These are phyloP conservation scores for Diachasma alloeum DNA, from an alignment of 1,140 invertebrate species.

Conservation along the genomic window DNA sequence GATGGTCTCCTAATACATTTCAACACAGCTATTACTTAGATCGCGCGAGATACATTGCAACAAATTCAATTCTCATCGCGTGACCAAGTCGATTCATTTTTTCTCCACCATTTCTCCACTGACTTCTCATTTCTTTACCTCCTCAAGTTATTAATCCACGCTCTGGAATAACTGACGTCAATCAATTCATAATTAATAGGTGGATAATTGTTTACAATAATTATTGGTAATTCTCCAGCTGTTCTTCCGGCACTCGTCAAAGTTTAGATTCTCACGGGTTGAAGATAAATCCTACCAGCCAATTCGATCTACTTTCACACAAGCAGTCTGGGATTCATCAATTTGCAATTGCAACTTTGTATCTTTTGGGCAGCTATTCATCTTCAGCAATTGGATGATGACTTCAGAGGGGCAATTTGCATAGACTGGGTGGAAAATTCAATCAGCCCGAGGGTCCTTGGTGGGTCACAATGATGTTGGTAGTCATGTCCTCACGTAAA, in stretches of 20 bases:
- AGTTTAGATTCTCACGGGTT: slow-evolving; percentile 24
- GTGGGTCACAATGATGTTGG: background rate
- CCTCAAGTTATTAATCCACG: background rate
- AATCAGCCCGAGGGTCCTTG: background rate
- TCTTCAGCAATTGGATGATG: background rate
- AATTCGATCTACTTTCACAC: background rate
- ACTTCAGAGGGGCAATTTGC: background rate
- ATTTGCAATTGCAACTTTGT: background rate
- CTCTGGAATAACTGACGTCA: background rate
- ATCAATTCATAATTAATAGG: slow-evolving; percentile 28
- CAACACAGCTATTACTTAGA: background rate
- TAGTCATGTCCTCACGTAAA: slow-evolving; percentile 21
- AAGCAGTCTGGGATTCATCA: background rate
- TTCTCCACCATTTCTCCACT: background rate
- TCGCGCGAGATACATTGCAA: background rate
- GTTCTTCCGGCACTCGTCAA: slow-evolving; percentile 22
- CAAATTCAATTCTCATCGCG: slow-evolving; percentile 27
- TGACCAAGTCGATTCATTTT: slow-evolving; percentile 4
- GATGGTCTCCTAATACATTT: slow-evolving; percentile 8
- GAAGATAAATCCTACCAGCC: background rate
- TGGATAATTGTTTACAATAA: slow-evolving; percentile 29
- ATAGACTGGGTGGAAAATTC: background rate
- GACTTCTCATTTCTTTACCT: background rate
- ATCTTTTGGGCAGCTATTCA: background rate
- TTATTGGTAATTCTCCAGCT: slow-evolving; percentile 17